Evolutionary conservation across 2,797 vertebrate species (phyloP), one percentile per base, ranked within the genome.

Genomic region (Merluccius polli): DNA sequence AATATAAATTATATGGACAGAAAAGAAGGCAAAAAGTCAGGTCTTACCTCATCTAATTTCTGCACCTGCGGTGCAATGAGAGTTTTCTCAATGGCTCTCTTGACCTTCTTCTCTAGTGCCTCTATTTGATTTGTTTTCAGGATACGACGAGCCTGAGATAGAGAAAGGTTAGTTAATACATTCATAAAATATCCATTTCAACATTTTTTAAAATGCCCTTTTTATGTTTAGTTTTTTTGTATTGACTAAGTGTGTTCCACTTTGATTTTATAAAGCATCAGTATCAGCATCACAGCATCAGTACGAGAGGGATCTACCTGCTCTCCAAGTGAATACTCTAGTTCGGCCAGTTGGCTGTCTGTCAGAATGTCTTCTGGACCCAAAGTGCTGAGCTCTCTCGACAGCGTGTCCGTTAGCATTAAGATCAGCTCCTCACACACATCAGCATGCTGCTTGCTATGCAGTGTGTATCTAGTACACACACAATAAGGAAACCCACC

Each of bases 31-130:
- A 52, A 16, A 36, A 76, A 73, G 69, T 15, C 36, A 21, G 4
- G 38, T 77, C 82, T 90, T 84, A 94, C 94, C 89, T 92, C 91
- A 35, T 88, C 86, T 12, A 94, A 84, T 75, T 78, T 88, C 71
- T 86, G 75, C 29, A 94, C 84, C 83, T 92, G 91, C 8, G 93
- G 94, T 24, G 92, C 93, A 12, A 83, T 86, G 24, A 95, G 91
- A 7, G 94, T 95, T 88, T 93, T 93, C 72, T 93, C 90, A 16
- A 95, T 93, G 38, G 92, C 93, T 38, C 81, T 77, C 75, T 86
- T 92, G 13, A 93, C 90, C 71, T 86, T 88, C 11, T 82, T 87
- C 52, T 93, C 87, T 35, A 93, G 84, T 59, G 21, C 86, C 35
- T 83, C 86, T 77, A 87, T 78, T 3, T 74, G 82, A 81, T 82